A percentile compares a stretch with the other conserved stretches of the same genome.
Evolutionary conservation across 2,113 vertebrate genomes (phyloP).

Genomic region (Gymnobelideus leadbeateri): DNA sequence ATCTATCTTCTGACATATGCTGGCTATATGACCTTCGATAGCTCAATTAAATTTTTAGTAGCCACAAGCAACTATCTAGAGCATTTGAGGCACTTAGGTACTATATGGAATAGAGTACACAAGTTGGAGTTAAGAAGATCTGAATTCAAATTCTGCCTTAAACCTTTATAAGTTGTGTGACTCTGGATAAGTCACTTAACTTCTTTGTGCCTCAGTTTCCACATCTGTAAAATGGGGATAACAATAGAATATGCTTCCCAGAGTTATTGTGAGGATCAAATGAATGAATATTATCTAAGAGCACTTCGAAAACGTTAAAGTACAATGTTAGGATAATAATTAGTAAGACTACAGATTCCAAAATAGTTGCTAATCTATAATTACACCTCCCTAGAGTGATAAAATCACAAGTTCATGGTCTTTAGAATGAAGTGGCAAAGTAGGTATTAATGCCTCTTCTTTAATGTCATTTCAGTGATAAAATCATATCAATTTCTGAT

Average conservation of each 20-base stretch:
- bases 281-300: not conserved
- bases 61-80: not conserved
- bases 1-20: not conserved
- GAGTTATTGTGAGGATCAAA: not conserved
- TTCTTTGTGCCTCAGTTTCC: not conserved
- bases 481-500: not conserved
- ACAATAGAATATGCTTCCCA: not conserved
- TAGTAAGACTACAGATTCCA: not conserved
- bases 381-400: not conserved
- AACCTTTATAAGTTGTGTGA: not conserved
- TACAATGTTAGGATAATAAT: not conserved
- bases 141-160: not conserved
- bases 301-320: not conserved
- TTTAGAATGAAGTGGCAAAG: not conserved
- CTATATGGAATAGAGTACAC: not conserved
- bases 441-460: not conserved
- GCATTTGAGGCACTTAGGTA: not conserved
- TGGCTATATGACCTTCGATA: not conserved
- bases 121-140: not conserved
- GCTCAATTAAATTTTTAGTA: not conserved
- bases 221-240: not conserved
- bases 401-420: not conserved
- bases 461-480: not conserved
- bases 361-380: not conserved
- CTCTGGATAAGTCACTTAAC: not conserved